These are phyloP conservation scores for Antheraea assamensis DNA, from an alignment of 2,888 invertebrate genomes.

Conservation along the genomic window DNA sequence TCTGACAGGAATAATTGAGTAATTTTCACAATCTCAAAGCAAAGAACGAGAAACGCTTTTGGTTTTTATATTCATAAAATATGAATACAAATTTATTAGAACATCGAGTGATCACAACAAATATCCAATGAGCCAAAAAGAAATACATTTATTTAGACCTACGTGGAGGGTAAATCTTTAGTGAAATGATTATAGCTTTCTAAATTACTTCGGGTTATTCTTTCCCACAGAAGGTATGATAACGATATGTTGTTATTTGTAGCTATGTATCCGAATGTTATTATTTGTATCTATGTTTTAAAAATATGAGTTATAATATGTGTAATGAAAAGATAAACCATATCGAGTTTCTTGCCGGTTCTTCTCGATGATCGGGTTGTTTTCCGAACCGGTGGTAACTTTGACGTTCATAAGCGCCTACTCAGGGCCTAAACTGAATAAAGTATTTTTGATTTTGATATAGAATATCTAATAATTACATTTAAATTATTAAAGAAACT, in stretches of 20 bases:
- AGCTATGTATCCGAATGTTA: too few species aligned
- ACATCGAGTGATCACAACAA: conserved; percentile 27
- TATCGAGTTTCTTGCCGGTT: too few species aligned
- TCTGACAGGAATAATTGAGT: background rate
- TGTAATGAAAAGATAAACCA: too few species aligned
- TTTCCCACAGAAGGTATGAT: background rate
- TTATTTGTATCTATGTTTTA: too few species aligned
- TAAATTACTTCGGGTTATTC: background rate
- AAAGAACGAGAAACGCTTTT: conserved; percentile 29
- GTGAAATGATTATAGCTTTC: background rate
- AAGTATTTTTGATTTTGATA: too few species aligned
- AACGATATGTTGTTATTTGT: too few species aligned
- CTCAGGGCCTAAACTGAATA: too few species aligned
- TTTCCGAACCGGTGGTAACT: too few species aligned
- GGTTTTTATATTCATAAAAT: conserved; percentile 34
- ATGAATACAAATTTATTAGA: conserved; percentile 33
- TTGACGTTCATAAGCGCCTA: too few species aligned
- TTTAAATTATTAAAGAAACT: too few species aligned
- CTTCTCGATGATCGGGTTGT: too few species aligned
- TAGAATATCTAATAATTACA: background rate
- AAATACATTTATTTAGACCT: conserved; percentile 19
- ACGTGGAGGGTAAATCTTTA: conserved; percentile 9
- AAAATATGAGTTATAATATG: too few species aligned
- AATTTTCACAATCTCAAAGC: conserved; percentile 24
- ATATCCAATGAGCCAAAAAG: conserved; percentile 30